Percentiles rank a stretch among this genome's conserved stretches.
phyloP scores from a whole-genome alignment of 2,888 invertebrate genomes.

The Chelonus formosanus region DNA sequence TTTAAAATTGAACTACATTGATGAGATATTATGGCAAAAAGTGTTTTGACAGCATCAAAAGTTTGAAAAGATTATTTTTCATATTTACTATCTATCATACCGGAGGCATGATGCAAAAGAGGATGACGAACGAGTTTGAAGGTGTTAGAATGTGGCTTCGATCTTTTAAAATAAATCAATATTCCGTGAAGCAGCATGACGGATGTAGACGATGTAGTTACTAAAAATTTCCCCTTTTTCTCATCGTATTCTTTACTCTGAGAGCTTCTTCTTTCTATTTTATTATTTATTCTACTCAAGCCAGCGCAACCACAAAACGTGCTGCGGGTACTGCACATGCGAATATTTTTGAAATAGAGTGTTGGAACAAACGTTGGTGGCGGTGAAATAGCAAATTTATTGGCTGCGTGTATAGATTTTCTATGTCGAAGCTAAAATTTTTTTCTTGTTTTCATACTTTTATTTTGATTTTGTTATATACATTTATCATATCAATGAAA shows the following conservation, averaged over 20 bases:
- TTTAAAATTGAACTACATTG: slow-evolving; percentile 12
- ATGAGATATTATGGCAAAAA: neutral
- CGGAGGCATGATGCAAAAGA: slow-evolving; percentile 2
- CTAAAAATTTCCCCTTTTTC: slow-evolving; percentile 14
- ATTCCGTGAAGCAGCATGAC: slow-evolving; percentile 13
- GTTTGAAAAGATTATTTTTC: slow-evolving; percentile 1
- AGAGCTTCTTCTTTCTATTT: slow-evolving; percentile 27
- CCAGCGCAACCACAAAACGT: slow-evolving; percentile 36
- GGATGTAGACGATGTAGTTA: slow-evolving; percentile 2
- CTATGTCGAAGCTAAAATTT: slow-evolving; percentile 26
- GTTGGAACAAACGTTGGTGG: slow-evolving; percentile 37
- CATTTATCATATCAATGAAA: no score
- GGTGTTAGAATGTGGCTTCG: neutral
- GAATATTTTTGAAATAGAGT: slow-evolving; percentile 46
- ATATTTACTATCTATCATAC: slow-evolving; percentile 8
- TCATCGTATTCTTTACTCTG: slow-evolving; percentile 12
- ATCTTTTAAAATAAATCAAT: slow-evolving; percentile 20
- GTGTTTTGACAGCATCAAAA: neutral
- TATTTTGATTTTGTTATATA: no score
- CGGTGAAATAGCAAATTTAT: slow-evolving; percentile 51
- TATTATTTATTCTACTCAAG: slow-evolving; percentile 42
- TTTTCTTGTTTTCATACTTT: neutral
- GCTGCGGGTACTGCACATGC: slow-evolving; percentile 34
- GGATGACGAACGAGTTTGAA: neutral
- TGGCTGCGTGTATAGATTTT: slow-evolving; percentile 40